Conservation (phyloP, 2,113 vertebrate genomes). For the Dipodomys ordii region DNA sequence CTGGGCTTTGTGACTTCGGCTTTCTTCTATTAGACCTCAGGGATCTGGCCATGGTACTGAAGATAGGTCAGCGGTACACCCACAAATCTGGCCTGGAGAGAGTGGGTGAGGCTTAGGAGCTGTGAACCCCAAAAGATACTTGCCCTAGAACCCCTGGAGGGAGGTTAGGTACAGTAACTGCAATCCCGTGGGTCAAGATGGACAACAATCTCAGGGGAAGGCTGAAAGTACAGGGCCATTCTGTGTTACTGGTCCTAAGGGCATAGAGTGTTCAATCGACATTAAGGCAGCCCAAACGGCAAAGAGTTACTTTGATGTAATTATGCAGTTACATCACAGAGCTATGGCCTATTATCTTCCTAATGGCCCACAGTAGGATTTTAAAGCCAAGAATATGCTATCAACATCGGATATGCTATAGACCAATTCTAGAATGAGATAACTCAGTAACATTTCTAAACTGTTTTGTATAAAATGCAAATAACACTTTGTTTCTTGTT, state of each 20-base stretch:
- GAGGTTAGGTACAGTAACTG: background rate
- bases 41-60: conserved; percentile 47
- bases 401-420: background rate
- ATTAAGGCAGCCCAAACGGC: background rate
- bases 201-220: background rate
- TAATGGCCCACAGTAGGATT: background rate
- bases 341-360: background rate
- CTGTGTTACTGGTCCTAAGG: background rate
- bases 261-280: background rate
- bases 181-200: background rate
- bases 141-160: background rate
- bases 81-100: background rate
- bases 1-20: background rate
- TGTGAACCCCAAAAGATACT: background rate
- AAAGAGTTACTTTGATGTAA: background rate
- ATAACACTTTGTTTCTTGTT: background rate
- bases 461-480: background rate
- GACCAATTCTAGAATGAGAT: background rate
- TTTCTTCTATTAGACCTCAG: background rate
- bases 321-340: background rate
- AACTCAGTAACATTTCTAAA: background rate
- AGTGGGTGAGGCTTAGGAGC: background rate
- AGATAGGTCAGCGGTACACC: fast-evolving
- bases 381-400: background rate
- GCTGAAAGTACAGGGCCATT: background rate